These are phyloP conservation scores for Chaitophorus viminalis DNA, from an alignment of 2,888 invertebrate species.

Conservation along the genomic window DNA sequence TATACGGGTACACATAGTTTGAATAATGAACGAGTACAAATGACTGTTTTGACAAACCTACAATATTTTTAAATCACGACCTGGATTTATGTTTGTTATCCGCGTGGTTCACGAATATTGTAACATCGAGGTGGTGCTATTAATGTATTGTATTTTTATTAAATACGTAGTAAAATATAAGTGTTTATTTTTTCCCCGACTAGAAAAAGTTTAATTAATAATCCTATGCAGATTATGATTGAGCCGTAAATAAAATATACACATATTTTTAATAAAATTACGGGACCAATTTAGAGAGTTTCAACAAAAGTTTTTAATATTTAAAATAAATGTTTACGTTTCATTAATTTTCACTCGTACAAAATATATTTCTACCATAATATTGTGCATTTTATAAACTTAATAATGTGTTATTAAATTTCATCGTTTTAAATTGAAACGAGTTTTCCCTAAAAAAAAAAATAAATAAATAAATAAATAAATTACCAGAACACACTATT, in stretches of 20 bases:
- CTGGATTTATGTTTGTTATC: neutral
- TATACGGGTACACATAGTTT: neutral
- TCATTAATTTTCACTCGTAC: neutral
- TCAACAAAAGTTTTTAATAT: neutral
- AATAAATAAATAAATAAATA: no score
- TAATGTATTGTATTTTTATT: neutral
- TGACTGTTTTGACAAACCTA: neutral
- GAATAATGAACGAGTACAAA: neutral
- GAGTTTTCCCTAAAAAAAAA: constrained; percentile 8
- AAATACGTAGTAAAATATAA: neutral
- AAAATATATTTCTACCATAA: neutral
- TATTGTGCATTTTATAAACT: neutral
- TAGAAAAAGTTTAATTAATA: neutral
- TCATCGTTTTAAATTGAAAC: constrained; percentile 28
- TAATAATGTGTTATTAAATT: neutral
- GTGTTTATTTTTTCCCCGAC: neutral
- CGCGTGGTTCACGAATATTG: neutral
- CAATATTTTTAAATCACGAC: neutral
- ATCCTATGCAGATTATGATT: neutral
- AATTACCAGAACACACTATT: neutral
- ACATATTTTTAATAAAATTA: constrained; percentile 1
- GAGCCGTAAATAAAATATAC: neutral
- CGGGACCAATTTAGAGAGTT: neutral
- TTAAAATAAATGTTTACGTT: constrained; percentile 37
- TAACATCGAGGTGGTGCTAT: neutral